Base-by-base conservation (phyloP, 2,888 invertebrate genomes). In the Drosophila mimetica region DNA sequence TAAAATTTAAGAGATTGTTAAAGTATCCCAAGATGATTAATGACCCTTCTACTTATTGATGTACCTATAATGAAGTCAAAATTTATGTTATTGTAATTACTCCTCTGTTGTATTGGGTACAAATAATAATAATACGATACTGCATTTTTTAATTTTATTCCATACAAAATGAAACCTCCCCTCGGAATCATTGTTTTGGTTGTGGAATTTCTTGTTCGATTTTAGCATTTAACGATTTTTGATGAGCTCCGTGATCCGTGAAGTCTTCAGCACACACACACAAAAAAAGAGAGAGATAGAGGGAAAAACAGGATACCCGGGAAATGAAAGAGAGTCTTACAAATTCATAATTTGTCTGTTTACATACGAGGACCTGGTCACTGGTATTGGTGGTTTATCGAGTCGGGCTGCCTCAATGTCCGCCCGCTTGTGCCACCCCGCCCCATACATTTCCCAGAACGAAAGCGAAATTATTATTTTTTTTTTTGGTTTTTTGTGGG, bases 231-330 rank as follows among this genome's bases (percentile, higher is more conserved):
- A 77, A 81, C 83, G 85, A 84, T 88, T 89, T 89, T 79, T 89
- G 89, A 89, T 85, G 88, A 79, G 77, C 74, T 82, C 79, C 77
- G 75, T 89, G 88, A 89, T 89, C 85, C 85, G 83, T 88, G 76
- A 89, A 84, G 86, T 77, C 79, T 78, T 75, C 65, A 75, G 66
- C 72, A 71, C 66, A 61, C 69, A 67, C 60, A 55, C 73, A 60
- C 55, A 55, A 46, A 42, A 48, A 28, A 28, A 39, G 30, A 47
- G 34, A n/a, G 41, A 16, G n/a, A 22, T 36, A 41, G 14, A 50
- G 53, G 52, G 58, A 48, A 39, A 25, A 39, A 67, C 55, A 54
- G 44, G 48, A 50, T 41, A 28, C 30, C 28, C 47, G 37, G 57
- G 58, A 32, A 42, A 47, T 48, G 76, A 37, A 66, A 74, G 79